Conservation (phyloP, 92 coral and sea anemone species). For the Epizoanthus ramosus region DNA sequence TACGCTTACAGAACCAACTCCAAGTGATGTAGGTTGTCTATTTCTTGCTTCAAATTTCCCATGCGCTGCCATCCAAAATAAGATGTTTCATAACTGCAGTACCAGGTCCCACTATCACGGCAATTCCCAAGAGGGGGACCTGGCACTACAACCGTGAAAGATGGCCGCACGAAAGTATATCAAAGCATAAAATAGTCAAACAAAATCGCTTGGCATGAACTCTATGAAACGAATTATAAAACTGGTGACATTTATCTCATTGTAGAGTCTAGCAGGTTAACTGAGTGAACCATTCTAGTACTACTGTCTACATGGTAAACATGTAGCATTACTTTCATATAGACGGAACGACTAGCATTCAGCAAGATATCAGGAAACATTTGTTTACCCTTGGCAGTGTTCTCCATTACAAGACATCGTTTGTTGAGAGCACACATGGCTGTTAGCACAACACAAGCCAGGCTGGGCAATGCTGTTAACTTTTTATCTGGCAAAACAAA, state of each 20-base stretch:
- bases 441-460: conserved; percentile 86
- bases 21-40: no score
- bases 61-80: no score
- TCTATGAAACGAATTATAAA: background rate
- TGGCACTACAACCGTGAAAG: no score
- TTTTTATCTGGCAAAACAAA: conserved; percentile 68
- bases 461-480: conserved; percentile 56
- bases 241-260: background rate
- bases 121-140: no score
- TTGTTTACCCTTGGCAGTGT: conserved; percentile 89
- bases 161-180: no score
- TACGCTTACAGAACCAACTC: no score
- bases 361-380: background rate
- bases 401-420: conserved; percentile 97
- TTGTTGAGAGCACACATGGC: conserved; percentile 86
- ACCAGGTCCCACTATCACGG: background rate
- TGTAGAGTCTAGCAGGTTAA: no score
- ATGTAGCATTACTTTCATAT: background rate
- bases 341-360: background rate
- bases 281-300: no score
- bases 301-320: background rate
- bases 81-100: background rate
- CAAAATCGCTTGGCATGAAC: no score
- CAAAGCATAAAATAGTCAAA: no score
- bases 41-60: no score